Conservation (phyloP, 2,797 vertebrate genomes). For the Gouania willdenowi region DNA sequence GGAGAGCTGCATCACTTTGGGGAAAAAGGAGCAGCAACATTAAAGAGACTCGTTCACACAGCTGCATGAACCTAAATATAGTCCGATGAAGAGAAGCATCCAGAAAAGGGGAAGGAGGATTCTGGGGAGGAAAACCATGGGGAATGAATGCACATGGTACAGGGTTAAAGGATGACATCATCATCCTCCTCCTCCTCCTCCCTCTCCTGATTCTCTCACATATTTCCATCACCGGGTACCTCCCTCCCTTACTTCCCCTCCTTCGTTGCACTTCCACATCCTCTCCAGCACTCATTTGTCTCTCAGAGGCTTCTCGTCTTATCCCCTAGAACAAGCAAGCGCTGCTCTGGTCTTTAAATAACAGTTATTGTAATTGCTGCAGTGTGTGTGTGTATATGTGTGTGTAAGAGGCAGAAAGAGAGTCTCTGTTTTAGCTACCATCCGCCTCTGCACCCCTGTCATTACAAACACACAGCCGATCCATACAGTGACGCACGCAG, state of each 20-base stretch:
- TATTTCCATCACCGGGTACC: conserved; percentile 45
- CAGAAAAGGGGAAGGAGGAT: conserved; percentile 16
- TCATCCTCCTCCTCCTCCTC: conserved; percentile 40
- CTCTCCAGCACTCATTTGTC: conserved; percentile 40
- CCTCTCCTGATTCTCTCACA: conserved; percentile 26
- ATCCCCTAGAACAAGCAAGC: conserved; percentile 65
- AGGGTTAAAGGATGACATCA: conserved; percentile 74
- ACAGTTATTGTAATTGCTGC: conserved; percentile 70
- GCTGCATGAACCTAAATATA: conserved; percentile 64
- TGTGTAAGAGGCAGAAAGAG: conserved; percentile 6
- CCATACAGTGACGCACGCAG: conserved; percentile 52
- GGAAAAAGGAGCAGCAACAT: conserved; percentile 28
- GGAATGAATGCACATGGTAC: conserved; percentile 29
- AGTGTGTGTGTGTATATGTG: conserved; percentile 30
- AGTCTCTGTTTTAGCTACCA: conserved; percentile 53
- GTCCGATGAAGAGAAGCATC: conserved; percentile 31
- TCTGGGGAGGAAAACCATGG: conserved; percentile 40
- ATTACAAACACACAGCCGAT: conserved; percentile 32
- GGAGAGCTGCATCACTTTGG: too few relatives aligned
- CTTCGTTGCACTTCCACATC: conserved; percentile 30
- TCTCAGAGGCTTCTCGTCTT: conserved; percentile 22
- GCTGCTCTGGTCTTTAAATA: conserved; percentile 77
- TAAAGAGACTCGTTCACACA: conserved; percentile 24
- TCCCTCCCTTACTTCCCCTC: conserved; percentile 24
- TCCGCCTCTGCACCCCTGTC: conserved; percentile 62